Base-by-base conservation (phyloP, 2,113 vertebrate species). In the Microtus oregoni region DNA sequence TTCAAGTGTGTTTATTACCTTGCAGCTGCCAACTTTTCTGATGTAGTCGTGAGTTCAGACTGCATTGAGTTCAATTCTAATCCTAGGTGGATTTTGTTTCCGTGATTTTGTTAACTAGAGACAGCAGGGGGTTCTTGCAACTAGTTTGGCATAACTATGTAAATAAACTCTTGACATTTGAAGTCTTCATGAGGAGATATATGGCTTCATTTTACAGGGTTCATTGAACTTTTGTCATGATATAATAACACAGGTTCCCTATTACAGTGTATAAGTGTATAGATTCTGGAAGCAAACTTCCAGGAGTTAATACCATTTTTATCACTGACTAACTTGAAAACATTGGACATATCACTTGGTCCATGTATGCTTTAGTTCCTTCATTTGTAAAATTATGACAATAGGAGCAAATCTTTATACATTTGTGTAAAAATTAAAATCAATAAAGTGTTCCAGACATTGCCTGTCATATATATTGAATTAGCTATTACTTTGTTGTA, bases 401-500 rank as follows among this genome's bases (percentile, higher is more conserved):
- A 38, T 77, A 94, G 63, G 17, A 92, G 15, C 92, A 4, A 55
- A 93, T 14, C 67, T 15, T 88, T 47, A 82, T 67, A 91, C 91
- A 9, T 8, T 96, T 81, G 19, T 79, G 7, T 76, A 72, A 95
- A 95, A 30, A 92, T 92, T 87, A 82, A 77, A 95, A 92, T 72
- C 85, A 10, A 3, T 92, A 52, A 90, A 94, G 3, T 65, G 4
- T 91, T 92, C 96, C 86, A 73, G 93, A 82, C 65, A 83, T 94
- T 97, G 65, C 26, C 63, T 95, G 44, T 32, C 38, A 86, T 24
- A 81, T 72, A 50, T 72, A 55, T 12, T 91, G 86, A 89, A 19
- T 95, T 92, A 83, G 75, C 44, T 97, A 26, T 94, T 91, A 61
- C n/a, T 96, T 20, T 86, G 58, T 91, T 97, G 1, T 92, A 88